Evolutionary conservation across 1,140 invertebrate genomes (phyloP), one percentile per base, ranked within the genome.

Genomic region (Liolophura sinensis): DNA sequence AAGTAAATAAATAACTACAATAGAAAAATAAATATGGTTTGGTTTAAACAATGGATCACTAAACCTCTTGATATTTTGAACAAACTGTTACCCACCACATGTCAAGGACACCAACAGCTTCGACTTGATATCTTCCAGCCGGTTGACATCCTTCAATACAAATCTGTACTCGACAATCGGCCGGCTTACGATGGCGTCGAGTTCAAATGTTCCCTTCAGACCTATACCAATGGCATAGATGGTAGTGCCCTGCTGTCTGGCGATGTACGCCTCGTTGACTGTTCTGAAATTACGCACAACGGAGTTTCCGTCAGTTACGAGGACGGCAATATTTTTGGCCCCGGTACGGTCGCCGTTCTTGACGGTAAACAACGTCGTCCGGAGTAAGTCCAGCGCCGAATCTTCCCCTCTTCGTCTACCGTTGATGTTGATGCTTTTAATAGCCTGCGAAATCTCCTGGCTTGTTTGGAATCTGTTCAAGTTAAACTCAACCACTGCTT

Each of bases 171-270:
- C 58, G 40, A 22, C 40, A 15, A n/a, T 31, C n/a, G 57, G 57
- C 12, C 25, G 22, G 5, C 25, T 31, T 27, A 67, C 70, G 40
- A 72, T 72, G 16, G 27, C 54, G 20, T 64, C 31, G 18, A 72
- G 49, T 58, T 72, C 74, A 50, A 40, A 72, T 11, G 59, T 64
- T 52, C 71, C 72, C 20, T 54, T 55, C 50, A 76, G 24, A 18
- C 74, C 74, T 24, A 74, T 69, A 18, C 74, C 74, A 63, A 76
- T 63, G 18, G 66, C 68, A 61, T 74, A 76, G 15, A 76, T 69
- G 40, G 69, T 64, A 22, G 72, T 74, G 48, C 46, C 47, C 5
- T 57, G 40, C 9, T 25, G 52, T 48, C 54, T n/a, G 11, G 31
- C 63, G 20, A 48, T 64, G 20, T 40, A 25, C 4, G 63, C 63